Evolutionary conservation across 1,140 invertebrate species (phyloP).

Genomic region (Globodera ellingtonae): DNA sequence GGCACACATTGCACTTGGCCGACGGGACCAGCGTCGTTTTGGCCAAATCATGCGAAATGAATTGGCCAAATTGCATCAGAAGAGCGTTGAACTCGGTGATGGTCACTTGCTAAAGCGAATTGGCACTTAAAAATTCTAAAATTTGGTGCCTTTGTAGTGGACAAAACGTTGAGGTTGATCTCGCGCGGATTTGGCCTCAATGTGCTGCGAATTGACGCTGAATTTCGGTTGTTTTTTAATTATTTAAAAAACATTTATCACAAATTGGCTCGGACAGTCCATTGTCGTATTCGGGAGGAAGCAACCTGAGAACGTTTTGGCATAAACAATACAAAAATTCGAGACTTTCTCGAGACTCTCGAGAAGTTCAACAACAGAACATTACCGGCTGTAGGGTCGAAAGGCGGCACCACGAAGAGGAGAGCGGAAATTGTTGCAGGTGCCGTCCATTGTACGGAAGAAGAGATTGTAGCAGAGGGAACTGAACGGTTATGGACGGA

Average conservation of each 20-base stretch:
- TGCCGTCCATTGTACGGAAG: slow-evolving; percentile 61
- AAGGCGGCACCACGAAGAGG: slow-evolving; percentile 60
- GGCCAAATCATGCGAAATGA: slow-evolving; percentile 64
- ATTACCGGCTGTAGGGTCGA: slow-evolving; percentile 56
- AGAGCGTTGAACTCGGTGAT: slow-evolving; percentile 57
- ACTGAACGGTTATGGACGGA: not conserved
- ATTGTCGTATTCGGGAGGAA: slow-evolving; percentile 63
- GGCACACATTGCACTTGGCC: slow-evolving; percentile 64
- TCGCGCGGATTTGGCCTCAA: slow-evolving; percentile 57
- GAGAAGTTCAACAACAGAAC: too few species aligned
- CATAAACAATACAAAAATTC: too few species aligned
- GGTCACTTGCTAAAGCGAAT: slow-evolving; percentile 37
- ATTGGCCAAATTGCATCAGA: slow-evolving; percentile 65
- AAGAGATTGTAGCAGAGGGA: slow-evolving; percentile 58
- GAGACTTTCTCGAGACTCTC: too few species aligned
- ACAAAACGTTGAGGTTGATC: slow-evolving; percentile 54
- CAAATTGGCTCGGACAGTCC: slow-evolving; percentile 63
- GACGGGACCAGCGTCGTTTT: slow-evolving; percentile 65
- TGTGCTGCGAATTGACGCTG: slow-evolving; percentile 47
- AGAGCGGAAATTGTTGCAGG: slow-evolving; percentile 59
- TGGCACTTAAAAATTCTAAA: not conserved
- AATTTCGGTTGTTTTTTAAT: slow-evolving; percentile 9
- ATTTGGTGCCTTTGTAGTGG: slow-evolving; percentile 48
- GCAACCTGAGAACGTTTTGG: slow-evolving; percentile 32
- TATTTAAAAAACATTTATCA: slow-evolving; percentile 29